Base-by-base conservation (phyloP, 2,888 invertebrate species). In the Drosophila yooni region DNA sequence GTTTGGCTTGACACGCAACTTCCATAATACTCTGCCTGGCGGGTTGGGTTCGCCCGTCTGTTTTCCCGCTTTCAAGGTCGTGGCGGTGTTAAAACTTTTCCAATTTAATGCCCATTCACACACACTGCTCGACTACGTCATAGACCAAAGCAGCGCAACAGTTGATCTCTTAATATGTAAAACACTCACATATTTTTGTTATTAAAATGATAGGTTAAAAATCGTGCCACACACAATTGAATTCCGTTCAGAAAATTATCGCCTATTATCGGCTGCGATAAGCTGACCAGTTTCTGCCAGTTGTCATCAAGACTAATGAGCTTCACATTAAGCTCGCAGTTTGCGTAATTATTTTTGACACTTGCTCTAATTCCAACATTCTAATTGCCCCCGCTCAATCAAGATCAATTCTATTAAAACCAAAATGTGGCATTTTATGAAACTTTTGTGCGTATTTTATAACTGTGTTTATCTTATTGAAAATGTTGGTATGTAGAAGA, bases 81-180 rank as follows among this genome's bases (percentile, higher is more conserved):
- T 36, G 46, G 60, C 46, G 63, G 76, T 80, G 60, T 88, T 76
- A 88, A 85, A 84, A 85, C 73, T 88, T 82, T 67, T 74, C 83
- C 67, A 79, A 85, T 78, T 82, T 76, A 76, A 85, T 82, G 81
- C 70, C 57, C 73, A 56, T n/a, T 11, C 71, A 74, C 78, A 59
- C 79, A 74, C 70, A 74, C 64, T 62, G 69, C 34, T 46, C 52
- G 52, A 18, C 48, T 15, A 34, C 68, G 59, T 68, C 74, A 69
- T 56, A 51, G 33, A 38, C 34, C 29, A 36, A 18, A 25, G 18
- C 29, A 38, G 38, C 38, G 38, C 38, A 56, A 56, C 56, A 56
- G 56, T 38, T 56, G 56, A 5, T 8, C 38, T 15, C 7, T 50
- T 56, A 0, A 38, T 38, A n/a, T 29, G n/a, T 8, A 11, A 56